Evolutionary conservation across 2,888 invertebrate species (phyloP).

Genomic region (Lysandra coridon): DNA sequence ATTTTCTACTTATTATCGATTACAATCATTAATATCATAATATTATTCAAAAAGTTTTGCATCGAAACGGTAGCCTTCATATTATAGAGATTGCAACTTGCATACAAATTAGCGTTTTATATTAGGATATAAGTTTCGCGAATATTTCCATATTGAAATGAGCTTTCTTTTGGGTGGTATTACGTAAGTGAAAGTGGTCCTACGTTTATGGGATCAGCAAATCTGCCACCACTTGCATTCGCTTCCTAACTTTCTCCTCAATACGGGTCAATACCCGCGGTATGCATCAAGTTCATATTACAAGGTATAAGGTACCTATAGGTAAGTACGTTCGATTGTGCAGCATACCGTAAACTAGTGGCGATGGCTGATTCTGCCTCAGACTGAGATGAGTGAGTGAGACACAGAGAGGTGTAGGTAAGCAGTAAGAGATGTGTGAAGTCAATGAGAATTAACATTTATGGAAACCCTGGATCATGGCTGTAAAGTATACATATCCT

Average conservation of each 20-base stretch:
- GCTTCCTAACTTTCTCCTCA: slow-evolving; percentile 26
- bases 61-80: not conserved
- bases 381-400: too few species aligned
- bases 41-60: not conserved
- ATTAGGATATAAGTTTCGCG: not conserved
- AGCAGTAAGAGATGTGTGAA: too few species aligned
- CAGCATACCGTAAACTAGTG: not conserved
- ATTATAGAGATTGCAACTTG: not conserved
- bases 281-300: slow-evolving; percentile 15
- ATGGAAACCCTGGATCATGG: too few species aligned
- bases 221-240: slow-evolving; percentile 4
- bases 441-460: too few species aligned
- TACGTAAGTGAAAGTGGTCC: slow-evolving; percentile 29
- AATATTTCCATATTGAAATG: slow-evolving; percentile 13
- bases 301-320: not conserved
- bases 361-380: too few species aligned
- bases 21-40: not conserved
- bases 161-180: slow-evolving; percentile 21
- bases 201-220: slow-evolving; percentile 29
- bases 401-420: too few species aligned
- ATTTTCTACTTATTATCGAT: not conserved
- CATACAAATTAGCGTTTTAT: slow-evolving; percentile 9
- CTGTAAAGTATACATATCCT: too few species aligned
- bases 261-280: slow-evolving; percentile 17
- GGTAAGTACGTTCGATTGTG: not conserved